These are phyloP conservation scores for Prochilodus magdalenae DNA, from an alignment of 2,113 vertebrate species.

Conservation along the genomic window DNA sequence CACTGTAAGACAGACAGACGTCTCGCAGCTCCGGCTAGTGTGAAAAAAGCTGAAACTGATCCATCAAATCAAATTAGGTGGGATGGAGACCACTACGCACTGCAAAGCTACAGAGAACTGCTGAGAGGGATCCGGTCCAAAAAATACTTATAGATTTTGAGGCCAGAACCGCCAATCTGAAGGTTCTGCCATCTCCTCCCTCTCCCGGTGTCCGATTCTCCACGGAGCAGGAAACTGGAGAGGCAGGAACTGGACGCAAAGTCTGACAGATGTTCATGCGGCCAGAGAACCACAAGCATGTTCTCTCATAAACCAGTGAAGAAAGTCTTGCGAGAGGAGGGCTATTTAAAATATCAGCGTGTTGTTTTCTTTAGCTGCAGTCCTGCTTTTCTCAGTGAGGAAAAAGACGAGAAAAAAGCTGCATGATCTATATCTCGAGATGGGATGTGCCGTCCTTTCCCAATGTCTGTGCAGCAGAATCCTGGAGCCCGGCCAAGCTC, in stretches of 20 bases:
- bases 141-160: slow-evolving; percentile 37
- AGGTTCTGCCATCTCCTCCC: slow-evolving; percentile 46
- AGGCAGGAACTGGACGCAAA: slow-evolving; percentile 65
- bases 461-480: slow-evolving; percentile 58
- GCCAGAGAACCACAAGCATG: slow-evolving; percentile 71
- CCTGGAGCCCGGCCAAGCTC: slow-evolving; percentile 57
- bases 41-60: too few species aligned
- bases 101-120: slow-evolving; percentile 6
- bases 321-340: slow-evolving; percentile 64
- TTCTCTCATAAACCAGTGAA: slow-evolving; percentile 70
- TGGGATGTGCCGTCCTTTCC: slow-evolving; percentile 54
- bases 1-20: background rate
- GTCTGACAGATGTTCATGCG: slow-evolving; percentile 74
- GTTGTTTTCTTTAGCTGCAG: slow-evolving; percentile 68
- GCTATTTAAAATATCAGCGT: slow-evolving; percentile 63
- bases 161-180: slow-evolving; percentile 39
- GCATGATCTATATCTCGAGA: slow-evolving; percentile 61
- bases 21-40: background rate
- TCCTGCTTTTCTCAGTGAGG: slow-evolving; percentile 54
- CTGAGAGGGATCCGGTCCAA: slow-evolving; percentile 25
- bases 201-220: slow-evolving; percentile 55
- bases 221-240: slow-evolving; percentile 45
- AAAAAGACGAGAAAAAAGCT: slow-evolving; percentile 50
- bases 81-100: slow-evolving; percentile 42
- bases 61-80: slow-evolving; percentile 26